Base-by-base conservation (phyloP, 1,140 invertebrate genomes). In the Zaprionus kolodkinae region DNA sequence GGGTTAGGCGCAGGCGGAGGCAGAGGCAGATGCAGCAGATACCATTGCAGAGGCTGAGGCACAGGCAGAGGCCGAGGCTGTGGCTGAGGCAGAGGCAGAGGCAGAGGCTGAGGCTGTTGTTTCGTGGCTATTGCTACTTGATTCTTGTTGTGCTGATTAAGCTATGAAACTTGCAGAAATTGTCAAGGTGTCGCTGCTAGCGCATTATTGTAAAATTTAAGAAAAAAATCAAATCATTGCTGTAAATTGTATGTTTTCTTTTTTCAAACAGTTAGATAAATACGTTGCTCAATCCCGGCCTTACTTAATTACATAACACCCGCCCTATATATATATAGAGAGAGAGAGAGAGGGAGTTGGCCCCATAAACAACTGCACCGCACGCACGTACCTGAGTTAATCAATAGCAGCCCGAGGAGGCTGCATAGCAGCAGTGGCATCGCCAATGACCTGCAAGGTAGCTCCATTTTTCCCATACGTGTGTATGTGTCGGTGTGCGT, bases 151-250 rank as follows among this genome's bases (percentile, higher is more conserved):
- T 40, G 21, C 21, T 21, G 40, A 68, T 78, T 68, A 45, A 65
- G 48, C 68, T 59, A 45, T 83, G 77, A 80, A 72, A 81, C 78
- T 91, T 91, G 84, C 73, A 64, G 84, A 84, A 87, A 79, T 90
- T 91, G 90, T 90, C 81, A 91, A 91, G 81, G 83, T 77, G 84
- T 79, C 86, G 85, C 85, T 89, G 85, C 85, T 82, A 72, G 85
- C 78, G 81, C 85, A 56, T 84, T 66, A 77, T 73, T 36, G 62
- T 81, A 62, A 78, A 82, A 90, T 79, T 89, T 91, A 87, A 91
- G 90, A 91, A 91, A 91, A 91, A 91, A 91, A 91, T 91, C 90
- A 91, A 91, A 91, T 91, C 90, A 91, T 91, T 91, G 74, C 85
- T 89, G 85, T 84, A 85, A 89, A 87, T 72, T 50, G 17, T 25